Conservation (phyloP, 2,113 vertebrate species). For the Bagarius yarrelli region DNA sequence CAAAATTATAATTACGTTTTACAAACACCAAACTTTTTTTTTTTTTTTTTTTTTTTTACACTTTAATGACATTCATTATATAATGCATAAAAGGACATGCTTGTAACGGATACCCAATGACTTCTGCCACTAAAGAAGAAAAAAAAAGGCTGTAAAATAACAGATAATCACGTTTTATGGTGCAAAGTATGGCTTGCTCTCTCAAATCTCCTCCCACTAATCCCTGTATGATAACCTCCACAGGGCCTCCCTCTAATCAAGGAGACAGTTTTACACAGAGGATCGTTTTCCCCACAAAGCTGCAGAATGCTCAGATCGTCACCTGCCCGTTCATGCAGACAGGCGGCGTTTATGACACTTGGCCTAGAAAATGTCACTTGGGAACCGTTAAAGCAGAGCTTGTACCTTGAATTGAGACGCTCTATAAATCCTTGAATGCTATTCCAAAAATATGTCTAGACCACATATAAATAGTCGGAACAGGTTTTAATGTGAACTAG, state of each 20-base stretch:
- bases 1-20: background rate
- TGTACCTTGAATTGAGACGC: background rate
- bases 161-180: constrained; percentile 55
- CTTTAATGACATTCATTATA: background rate
- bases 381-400: constrained; percentile 9
- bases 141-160: constrained; percentile 47
- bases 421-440: constrained; percentile 5
- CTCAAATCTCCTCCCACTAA: constrained; percentile 53
- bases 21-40: background rate
- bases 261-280: constrained; percentile 39
- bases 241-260: constrained; percentile 11
- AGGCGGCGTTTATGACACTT: background rate
- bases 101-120: constrained; percentile 9
- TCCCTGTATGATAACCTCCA: constrained; percentile 47
- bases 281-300: background rate
- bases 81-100: background rate
- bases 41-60: too few relatives aligned
- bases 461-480: background rate
- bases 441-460: background rate
- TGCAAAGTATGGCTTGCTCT: constrained; percentile 40
- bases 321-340: background rate
- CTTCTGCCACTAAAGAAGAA: constrained; percentile 28
- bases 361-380: background rate
- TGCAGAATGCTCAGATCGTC: background rate
- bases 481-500: background rate